These are phyloP conservation scores for Fopius arisanus DNA, from an alignment of 1,140 invertebrate genomes.

Conservation along the genomic window DNA sequence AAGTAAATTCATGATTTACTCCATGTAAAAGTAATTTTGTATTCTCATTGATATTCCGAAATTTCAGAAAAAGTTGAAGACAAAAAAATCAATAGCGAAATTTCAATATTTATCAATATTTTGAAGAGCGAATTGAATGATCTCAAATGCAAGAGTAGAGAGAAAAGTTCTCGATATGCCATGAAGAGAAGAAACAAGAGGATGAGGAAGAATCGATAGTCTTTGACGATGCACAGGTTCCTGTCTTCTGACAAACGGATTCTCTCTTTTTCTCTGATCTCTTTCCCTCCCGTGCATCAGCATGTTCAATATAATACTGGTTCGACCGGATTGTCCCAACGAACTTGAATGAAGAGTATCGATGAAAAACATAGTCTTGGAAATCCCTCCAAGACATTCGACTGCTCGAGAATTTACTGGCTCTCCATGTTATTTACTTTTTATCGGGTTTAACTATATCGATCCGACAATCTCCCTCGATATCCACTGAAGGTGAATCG, in stretches of 20 bases:
- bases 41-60: too few relatives aligned
- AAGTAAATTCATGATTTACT: too few relatives aligned
- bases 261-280: background rate
- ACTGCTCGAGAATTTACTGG: conserved; percentile 25
- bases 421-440: conserved; percentile 20
- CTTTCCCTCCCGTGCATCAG: background rate
- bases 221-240: conserved; percentile 37
- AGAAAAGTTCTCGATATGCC: background rate
- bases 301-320: conserved; percentile 39
- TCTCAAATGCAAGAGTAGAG: background rate
- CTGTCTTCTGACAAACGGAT: conserved; percentile 14
- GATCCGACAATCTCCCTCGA: background rate
- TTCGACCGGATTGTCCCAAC: conserved; percentile 40
- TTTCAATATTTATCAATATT: too few relatives aligned
- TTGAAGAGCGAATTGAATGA: too few relatives aligned
- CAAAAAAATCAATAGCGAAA: too few relatives aligned
- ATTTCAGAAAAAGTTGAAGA: too few relatives aligned
- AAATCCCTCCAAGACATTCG: conserved; percentile 24
- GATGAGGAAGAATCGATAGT: conserved; percentile 35
- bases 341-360: conserved; percentile 44
- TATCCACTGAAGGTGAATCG: background rate
- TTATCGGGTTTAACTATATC: background rate
- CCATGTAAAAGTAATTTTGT: too few relatives aligned
- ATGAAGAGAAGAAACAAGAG: conserved; percentile 7
- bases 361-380: conserved; percentile 34